Conservation (phyloP, 2,888 invertebrate genomes). For the Erpobdella octoculata region DNA sequence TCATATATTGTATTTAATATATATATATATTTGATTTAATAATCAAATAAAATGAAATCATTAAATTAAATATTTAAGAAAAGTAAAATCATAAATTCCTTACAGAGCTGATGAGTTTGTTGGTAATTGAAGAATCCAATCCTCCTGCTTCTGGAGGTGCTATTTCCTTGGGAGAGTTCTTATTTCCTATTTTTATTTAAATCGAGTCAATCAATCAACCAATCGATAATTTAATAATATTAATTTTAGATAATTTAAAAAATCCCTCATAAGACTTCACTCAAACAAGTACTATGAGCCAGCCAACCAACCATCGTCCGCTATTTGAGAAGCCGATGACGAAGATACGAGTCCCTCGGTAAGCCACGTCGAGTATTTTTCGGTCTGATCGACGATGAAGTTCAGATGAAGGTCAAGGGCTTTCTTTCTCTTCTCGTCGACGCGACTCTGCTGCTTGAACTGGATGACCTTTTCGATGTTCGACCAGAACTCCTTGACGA, state of each 20-base stretch:
- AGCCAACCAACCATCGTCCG: conserved; percentile 20
- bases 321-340: background rate
- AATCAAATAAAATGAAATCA: background rate
- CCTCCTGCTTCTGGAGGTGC: background rate
- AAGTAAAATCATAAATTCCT: no score
- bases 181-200: background rate
- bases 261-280: no score
- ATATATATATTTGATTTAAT: background rate
- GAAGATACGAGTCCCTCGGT: conserved; percentile 45
- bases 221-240: no score
- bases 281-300: background rate
- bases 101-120: background rate
- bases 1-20: background rate
- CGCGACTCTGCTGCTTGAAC: conserved; percentile 79
- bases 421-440: conserved; percentile 87
- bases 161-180: background rate
- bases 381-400: conserved; percentile 95
- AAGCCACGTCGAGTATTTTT: conserved; percentile 71
- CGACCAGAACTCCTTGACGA: conserved; percentile 86
- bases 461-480: conserved; percentile 93
- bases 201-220: background rate
- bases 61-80: background rate
- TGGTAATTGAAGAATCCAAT: background rate
- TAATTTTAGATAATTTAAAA: no score
- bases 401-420: conserved; percentile 91